Percentiles rank a stretch among this genome's conserved stretches.
These are phyloP conservation scores for Hedya salicella DNA, from an alignment of 2,888 invertebrate genomes.

Conservation along the genomic window DNA sequence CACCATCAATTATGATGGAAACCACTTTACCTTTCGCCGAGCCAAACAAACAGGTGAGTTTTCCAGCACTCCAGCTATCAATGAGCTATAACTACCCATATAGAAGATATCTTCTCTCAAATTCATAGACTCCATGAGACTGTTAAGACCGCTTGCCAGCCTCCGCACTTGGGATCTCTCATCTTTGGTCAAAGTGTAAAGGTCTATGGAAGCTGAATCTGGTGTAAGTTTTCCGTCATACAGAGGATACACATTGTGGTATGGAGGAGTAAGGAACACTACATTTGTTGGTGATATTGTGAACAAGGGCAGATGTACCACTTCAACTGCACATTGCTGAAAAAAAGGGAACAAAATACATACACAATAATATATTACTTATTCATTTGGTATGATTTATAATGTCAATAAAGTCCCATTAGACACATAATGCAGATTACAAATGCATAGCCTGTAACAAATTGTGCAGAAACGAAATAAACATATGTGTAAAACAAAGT, in stretches of 20 bases:
- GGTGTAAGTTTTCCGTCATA: constrained; percentile 69
- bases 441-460: no score
- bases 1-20: no score
- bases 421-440: no score
- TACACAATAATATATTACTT: neutral
- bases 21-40: constrained; percentile 80
- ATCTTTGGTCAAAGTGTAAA: constrained; percentile 67
- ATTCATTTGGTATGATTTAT: neutral
- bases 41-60: constrained; percentile 80
- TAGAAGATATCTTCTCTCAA: constrained; percentile 87
- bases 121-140: constrained; percentile 84
- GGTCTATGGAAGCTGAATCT: constrained; percentile 64
- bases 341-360: constrained; percentile 51
- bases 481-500: no score
- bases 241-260: constrained; percentile 83
- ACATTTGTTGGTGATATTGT: constrained; percentile 83
- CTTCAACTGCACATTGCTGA: constrained; percentile 86
- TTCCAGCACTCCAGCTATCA: constrained; percentile 86
- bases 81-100: constrained; percentile 86
- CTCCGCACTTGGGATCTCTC: constrained; percentile 75
- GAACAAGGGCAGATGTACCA: constrained; percentile 86
- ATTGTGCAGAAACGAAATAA: no score
- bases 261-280: constrained; percentile 87
- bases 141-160: constrained; percentile 80
- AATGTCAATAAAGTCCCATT: no score